Evolutionary conservation across 2,113 vertebrate genomes (phyloP).

Genomic region (Pterocles orientalis): DNA sequence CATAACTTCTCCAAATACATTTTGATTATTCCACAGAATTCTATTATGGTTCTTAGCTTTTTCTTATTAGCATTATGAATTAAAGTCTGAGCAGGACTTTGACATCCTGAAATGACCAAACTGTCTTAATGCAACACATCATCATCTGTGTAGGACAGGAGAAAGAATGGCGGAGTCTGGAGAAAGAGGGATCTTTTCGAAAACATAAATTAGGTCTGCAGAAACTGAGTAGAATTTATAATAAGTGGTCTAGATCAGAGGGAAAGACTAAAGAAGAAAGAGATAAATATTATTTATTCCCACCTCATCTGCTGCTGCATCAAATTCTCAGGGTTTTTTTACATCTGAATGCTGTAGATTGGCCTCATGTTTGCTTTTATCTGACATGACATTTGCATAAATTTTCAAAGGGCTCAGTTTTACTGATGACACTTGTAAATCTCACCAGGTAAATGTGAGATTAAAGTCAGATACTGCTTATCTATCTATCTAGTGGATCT

Average conservation of each 20-base stretch:
- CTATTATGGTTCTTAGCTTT: background rate
- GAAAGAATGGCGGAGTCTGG: background rate
- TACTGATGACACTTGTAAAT: background rate
- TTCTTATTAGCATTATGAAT: background rate
- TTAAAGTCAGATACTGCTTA: background rate
- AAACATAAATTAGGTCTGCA: background rate
- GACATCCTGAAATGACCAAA: background rate
- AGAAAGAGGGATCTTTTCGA: background rate
- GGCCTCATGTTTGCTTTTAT: background rate
- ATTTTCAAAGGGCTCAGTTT: background rate
- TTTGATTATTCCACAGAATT: background rate
- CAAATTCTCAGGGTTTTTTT: background rate
- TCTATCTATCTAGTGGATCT: background rate
- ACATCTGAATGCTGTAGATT: background rate
- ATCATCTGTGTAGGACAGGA: background rate
- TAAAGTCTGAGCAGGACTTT: background rate
- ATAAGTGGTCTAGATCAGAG: background rate
- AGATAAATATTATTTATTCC: background rate
- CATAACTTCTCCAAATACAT: background rate
- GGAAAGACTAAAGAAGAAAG: background rate
- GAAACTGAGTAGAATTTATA: background rate
- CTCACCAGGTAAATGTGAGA: background rate
- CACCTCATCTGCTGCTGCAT: background rate
- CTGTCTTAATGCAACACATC: background rate
- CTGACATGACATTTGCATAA: background rate